Base-by-base conservation (phyloP, 2,797 vertebrate genomes). In the Enteromius argenteus region DNA sequence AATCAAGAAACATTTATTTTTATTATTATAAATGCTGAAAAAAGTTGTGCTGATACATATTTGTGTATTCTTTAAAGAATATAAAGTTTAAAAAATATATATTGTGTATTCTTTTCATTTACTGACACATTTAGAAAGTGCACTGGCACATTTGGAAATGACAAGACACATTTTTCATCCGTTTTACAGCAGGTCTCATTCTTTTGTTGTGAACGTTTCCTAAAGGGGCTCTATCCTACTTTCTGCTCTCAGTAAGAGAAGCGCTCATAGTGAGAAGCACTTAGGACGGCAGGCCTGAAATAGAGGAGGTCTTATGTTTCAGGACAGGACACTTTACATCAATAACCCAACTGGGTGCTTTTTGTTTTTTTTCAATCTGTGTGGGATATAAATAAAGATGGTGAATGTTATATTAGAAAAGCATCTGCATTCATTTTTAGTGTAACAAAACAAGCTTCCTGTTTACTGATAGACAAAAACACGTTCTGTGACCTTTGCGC, bases 271-370 rank as follows among this genome's bases (percentile, higher is more conserved):
- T 44, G 35, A 32, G 62, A 75, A 56, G 81, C 81, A 53, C 73
- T 83, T 56, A 77, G 32, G 46, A 77, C 1, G 11, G 44, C 82
- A 69, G 49, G 64, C 49, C 73, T 69, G 73, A 78, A 84, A 84
- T 69, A 77, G 82, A 84, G 44, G 23, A 69, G 73, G 64, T 68
- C 62, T 84, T 58, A 69, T 84, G 49, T 84, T 84, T 84, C 82
- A 84, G 73, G 46, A 84, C 35, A 69, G 74, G 73, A 76, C 81
- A 83, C 81, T 77, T 76, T 83, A 83, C 73, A 77, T 83, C 81
- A 76, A 83, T 77, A 83, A 58, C 80, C 27, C 44, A 74, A 82
- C 60, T 42, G 81, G 32, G 72, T 37, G 27, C 56, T 62, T 74
- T 51, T 80, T 39, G 2, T 56, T 64, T 84, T 46, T 44, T 73